These are phyloP conservation scores for Xylota segnis DNA, from an alignment of 2,888 invertebrate species.

Conservation along the genomic window DNA sequence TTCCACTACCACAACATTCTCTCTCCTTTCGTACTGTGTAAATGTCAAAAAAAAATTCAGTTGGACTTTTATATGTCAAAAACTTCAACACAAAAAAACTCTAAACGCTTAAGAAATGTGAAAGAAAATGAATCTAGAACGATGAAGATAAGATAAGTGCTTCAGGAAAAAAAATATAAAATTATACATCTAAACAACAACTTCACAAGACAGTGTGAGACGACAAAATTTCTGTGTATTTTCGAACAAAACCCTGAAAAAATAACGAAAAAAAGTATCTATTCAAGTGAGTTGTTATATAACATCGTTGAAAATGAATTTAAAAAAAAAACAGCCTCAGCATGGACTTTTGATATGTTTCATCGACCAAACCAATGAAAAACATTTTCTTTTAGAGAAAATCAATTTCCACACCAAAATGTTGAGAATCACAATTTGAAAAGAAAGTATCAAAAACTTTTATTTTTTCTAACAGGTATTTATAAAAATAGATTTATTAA, in stretches of 20 bases:
- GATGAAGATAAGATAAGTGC: slow-evolving; percentile 74
- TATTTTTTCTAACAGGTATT: slow-evolving; percentile 43
- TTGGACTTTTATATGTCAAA: slow-evolving; percentile 70
- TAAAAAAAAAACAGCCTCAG: slow-evolving; percentile 6
- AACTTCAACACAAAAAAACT: slow-evolving; percentile 45
- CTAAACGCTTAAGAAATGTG: slow-evolving; percentile 58
- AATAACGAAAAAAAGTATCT: slow-evolving; percentile 45
- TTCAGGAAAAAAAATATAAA: slow-evolving; percentile 41
- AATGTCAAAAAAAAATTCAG: slow-evolving; percentile 62
- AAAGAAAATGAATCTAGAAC: slow-evolving; percentile 65
- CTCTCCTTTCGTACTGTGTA: slow-evolving; percentile 25
- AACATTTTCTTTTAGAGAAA: neutral
- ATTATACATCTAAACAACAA: slow-evolving; percentile 21
- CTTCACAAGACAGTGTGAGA: slow-evolving; percentile 53
- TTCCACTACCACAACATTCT: slow-evolving; percentile 31
- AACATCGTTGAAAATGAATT: slow-evolving; percentile 41
- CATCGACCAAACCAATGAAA: slow-evolving; percentile 21
- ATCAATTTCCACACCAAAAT: slow-evolving; percentile 1
- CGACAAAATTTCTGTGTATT: slow-evolving; percentile 46
- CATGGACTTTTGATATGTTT: slow-evolving; percentile 48
- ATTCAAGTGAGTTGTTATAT: slow-evolving; percentile 73
- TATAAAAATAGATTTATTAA: slow-evolving; percentile 33
- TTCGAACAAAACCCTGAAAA: slow-evolving; percentile 38
- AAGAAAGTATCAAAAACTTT: slow-evolving; percentile 9
- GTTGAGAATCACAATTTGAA: slow-evolving; percentile 11